Evolutionary conservation across 2,113 vertebrate species (phyloP), one percentile per base, ranked within the genome.

Genomic region (Nesogale talazaci): DNA sequence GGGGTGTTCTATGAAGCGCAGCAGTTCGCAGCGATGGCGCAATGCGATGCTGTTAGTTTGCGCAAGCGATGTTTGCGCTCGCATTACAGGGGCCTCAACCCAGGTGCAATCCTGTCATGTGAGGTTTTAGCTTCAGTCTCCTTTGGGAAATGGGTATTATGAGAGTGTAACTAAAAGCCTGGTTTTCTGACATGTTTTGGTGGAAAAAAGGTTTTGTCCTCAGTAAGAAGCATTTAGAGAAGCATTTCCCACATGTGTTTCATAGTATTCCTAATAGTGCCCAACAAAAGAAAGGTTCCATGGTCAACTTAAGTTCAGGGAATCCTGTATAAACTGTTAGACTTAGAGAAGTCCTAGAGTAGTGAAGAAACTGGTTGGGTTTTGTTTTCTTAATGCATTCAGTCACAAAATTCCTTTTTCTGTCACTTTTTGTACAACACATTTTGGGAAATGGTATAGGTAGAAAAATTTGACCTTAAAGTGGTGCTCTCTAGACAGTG

Each of bases 11-110:
- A 72, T 95, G 94, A 88, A 97, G 98, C 96, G 97, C 97, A 98
- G 97, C 98, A 98, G 97, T 97, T 97, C 82, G 98, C 98, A 98
- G 98, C 97, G 97, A 97, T 96, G 97, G 98, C 98, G 98, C 97
- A 97, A 96, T 95, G 97, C 97, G 96, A 98, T 98, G 98, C 97
- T 98, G 96, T 97, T 98, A 98, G 98, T 98, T 94, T 94, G 98
- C 98, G 97, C 98, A 67, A 84, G 98, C 98, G 98, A 98, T 94
- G 98, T 98, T 98, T 98, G 99, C 99, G 99, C 99, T 97, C 95
- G 99, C 99, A 98, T 99, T 99, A 98, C 99, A 99, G 99, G 99
- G 99, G 99, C 99, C 98, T 98, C 98, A 98, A 98, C 98, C 98
- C 98, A 98, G 98, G 96, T 98, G 97, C 98, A 98, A 95, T 98